phyloP scores from a whole-genome alignment of 1,140 invertebrate genomes.

The Drosophila neocordata region DNA sequence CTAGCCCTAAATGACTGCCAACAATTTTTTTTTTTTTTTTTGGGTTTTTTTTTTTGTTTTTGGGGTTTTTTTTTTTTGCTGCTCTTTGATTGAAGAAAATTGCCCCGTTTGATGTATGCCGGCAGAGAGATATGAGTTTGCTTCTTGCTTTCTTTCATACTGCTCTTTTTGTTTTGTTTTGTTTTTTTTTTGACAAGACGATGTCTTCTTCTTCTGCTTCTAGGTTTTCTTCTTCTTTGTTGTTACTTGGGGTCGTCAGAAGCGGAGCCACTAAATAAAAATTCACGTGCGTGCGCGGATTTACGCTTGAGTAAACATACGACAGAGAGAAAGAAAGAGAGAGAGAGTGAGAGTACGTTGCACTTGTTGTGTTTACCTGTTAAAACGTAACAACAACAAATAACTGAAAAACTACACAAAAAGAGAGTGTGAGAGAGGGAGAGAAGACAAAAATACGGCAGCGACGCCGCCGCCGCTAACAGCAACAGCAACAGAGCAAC shows the following conservation, averaged over 20 bases:
- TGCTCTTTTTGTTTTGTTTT: slow-evolving; percentile 41
- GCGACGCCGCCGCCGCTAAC: slow-evolving; percentile 29
- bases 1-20: not conserved
- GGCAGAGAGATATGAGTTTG: slow-evolving; percentile 46
- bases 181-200: not conserved
- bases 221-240: slow-evolving; percentile 23
- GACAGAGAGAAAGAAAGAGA: slow-evolving; percentile 13
- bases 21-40: not conserved
- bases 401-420: not conserved
- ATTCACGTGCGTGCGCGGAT: slow-evolving; percentile 72
- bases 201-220: slow-evolving; percentile 36
- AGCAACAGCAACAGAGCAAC: slow-evolving; percentile 17
- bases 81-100: slow-evolving; percentile 26
- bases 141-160: slow-evolving; percentile 33
- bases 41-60: slow-evolving; percentile 27
- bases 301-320: slow-evolving; percentile 71
- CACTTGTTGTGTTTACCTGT: slow-evolving; percentile 74
- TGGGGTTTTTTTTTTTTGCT: slow-evolving; percentile 29
- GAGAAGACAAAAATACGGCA: slow-evolving; percentile 48
- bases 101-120: slow-evolving; percentile 40
- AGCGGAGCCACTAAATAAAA: slow-evolving; percentile 27
- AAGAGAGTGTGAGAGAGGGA: not conserved
- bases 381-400: slow-evolving; percentile 10
- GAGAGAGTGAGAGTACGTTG: slow-evolving; percentile 58
- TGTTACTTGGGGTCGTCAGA: not conserved